phyloP scores from a whole-genome alignment of 1,140 invertebrate genomes.

The Chionoecetes opilio region DNA sequence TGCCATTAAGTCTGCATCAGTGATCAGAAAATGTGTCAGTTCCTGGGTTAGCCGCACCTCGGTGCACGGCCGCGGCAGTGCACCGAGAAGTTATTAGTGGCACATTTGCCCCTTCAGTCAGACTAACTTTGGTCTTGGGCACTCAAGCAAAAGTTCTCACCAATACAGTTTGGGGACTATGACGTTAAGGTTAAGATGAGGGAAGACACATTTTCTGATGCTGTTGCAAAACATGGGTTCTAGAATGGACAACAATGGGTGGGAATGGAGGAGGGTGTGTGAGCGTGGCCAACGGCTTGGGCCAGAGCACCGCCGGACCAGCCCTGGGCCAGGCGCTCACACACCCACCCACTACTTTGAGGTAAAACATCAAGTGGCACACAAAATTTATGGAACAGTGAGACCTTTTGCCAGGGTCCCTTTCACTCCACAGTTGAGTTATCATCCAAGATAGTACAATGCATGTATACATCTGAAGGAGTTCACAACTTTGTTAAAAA shows the following conservation, averaged over 20 bases:
- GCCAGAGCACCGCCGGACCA: constrained; percentile 8
- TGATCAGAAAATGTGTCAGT: constrained; percentile 81
- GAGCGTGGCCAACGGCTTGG: constrained; percentile 45
- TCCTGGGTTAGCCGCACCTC: constrained; percentile 81
- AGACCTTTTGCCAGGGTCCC: constrained; percentile 81
- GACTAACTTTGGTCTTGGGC: constrained; percentile 80
- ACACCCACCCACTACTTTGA: constrained; percentile 68
- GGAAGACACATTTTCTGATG: constrained; percentile 81
- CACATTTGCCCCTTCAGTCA: constrained; percentile 79
- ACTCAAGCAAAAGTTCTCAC: constrained; percentile 81
- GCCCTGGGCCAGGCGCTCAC: constrained; percentile 53
- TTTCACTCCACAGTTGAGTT: constrained; percentile 76
- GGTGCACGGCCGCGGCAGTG: constrained; percentile 75
- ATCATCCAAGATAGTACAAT: constrained; percentile 66
- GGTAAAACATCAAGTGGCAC: constrained; percentile 77
- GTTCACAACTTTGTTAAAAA: constrained; percentile 40
- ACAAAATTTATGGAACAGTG: constrained; percentile 79
- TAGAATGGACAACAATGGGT: constrained; percentile 71
- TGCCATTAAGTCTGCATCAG: constrained; percentile 74
- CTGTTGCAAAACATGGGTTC: constrained; percentile 73
- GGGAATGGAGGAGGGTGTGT: constrained; percentile 66
- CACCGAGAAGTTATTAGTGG: constrained; percentile 80
- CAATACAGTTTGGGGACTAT: constrained; percentile 77
- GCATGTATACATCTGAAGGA: not conserved
- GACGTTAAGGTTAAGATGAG: constrained; percentile 74